phyloP scores from a whole-genome alignment of 2,888 invertebrate genomes.

The Noctuana brunneofusca region DNA sequence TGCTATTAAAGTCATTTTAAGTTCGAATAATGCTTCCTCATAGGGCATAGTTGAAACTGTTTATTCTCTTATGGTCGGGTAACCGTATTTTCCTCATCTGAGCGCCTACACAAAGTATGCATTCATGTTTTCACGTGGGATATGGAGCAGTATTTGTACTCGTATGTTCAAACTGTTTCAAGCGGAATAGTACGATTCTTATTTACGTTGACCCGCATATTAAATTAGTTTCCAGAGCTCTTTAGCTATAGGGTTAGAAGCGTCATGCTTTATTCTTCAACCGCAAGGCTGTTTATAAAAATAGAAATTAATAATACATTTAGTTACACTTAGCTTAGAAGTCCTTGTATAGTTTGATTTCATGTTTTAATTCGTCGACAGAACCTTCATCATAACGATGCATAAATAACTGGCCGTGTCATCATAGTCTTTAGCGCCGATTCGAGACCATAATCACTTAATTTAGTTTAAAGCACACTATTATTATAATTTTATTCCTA shows the following conservation, averaged over 20 bases:
- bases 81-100: neutral
- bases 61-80: neutral
- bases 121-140: slow-evolving; percentile 27
- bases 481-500: slow-evolving; percentile 78
- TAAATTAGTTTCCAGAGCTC: slow-evolving; percentile 59
- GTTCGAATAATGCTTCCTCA: slow-evolving; percentile 9
- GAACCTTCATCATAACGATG: slow-evolving; percentile 60
- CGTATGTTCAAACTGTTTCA: slow-evolving; percentile 53
- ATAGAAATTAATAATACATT: slow-evolving; percentile 46
- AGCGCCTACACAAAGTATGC: slow-evolving; percentile 10
- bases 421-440: slow-evolving; percentile 73
- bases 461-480: slow-evolving; percentile 74
- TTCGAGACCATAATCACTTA: slow-evolving; percentile 78
- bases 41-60: neutral
- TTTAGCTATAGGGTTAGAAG: slow-evolving; percentile 50
- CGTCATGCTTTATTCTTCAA: slow-evolving; percentile 43
- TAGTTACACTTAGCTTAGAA: slow-evolving; percentile 44
- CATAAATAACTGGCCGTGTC: slow-evolving; percentile 70
- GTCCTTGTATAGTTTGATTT: slow-evolving; percentile 50
- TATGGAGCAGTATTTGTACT: slow-evolving; percentile 46
- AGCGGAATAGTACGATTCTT: slow-evolving; percentile 52
- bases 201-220: slow-evolving; percentile 71
- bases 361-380: slow-evolving; percentile 44
- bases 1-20: neutral
- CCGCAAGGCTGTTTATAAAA: slow-evolving; percentile 41